A percentile compares a stretch with the other conserved stretches of the same genome.
Conservation (phyloP, 2,113 vertebrate genomes). For the Murina feae region DNA sequence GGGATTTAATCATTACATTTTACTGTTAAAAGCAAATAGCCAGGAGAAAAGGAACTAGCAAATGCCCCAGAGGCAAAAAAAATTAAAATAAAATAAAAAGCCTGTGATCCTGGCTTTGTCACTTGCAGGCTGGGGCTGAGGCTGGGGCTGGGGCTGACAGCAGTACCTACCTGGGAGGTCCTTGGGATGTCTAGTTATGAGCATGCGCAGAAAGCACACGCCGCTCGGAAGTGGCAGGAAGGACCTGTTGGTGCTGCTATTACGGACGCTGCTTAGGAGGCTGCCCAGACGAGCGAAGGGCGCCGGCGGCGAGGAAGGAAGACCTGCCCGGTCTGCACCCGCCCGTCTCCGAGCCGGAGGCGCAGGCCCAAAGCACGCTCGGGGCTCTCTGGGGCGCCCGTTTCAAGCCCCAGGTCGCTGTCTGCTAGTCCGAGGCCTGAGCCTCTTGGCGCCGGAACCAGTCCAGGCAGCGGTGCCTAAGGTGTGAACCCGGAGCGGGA, state of each 20-base stretch:
- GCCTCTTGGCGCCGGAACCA: background rate
- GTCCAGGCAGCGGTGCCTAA: background rate
- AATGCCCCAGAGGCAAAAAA: background rate
- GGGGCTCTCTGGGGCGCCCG: background rate
- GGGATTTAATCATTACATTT: background rate
- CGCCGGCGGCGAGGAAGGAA: background rate
- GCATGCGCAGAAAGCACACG: background rate
- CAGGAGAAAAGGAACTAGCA: background rate
- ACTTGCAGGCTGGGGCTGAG: background rate
- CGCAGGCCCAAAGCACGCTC: background rate
- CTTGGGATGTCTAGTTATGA: background rate
- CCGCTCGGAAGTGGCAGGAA: background rate
- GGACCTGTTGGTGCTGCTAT: background rate
- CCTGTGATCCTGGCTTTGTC: background rate
- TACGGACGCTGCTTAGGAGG: background rate
- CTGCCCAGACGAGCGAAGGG: background rate
- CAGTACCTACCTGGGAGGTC: slow-evolving; percentile 16
- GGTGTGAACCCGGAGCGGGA: background rate
- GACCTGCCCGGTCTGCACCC: background rate
- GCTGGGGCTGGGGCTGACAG: background rate
- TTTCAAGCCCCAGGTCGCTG: background rate
- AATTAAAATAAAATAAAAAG: too few species aligned
- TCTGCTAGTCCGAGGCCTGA: background rate
- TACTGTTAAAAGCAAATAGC: background rate
- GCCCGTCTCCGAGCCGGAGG: background rate